Base-by-base conservation (phyloP, 2,797 vertebrate species). In the Anolis apletophallus region DNA sequence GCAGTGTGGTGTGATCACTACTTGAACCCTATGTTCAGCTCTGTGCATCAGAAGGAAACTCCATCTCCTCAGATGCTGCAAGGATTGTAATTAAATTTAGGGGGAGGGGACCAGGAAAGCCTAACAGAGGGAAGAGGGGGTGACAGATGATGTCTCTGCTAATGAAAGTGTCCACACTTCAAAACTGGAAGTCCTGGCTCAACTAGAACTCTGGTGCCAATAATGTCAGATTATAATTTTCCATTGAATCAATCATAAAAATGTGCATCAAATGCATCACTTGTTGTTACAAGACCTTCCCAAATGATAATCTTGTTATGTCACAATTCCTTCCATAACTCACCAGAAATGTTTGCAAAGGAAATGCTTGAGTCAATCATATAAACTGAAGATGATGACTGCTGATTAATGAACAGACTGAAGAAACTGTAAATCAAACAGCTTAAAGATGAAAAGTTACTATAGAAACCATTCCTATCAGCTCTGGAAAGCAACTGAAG, bases 401-500 rank as follows among this genome's bases (percentile, higher is more conserved):
- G 1, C 74, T 84, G 71, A 36, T 90, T 50, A 40, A 0, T 64
- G 86, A 55, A 8, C 84, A 85, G 64, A 57, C 87, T 36, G 61
- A 64, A 88, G 57, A 80, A 91, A 88, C 79, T 88, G 55, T n/a
- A 88, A 84, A 40, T 85, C 36, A 68, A 79, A 59, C 74, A 89
- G 32, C 73, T 85, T 87, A 84, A 91, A 84, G 91, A 85, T 90
- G 68, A 36, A 79, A 0, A 69, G 52, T 78, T 50, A 82, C 71
- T 34, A 86, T 87, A 74, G 82, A 68, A 57, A 88, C 46, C 86
- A 86, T 73, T 93, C 89, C 54, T 88, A n/a, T 54, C 55, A 73
- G 71, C 61, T 79, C 50, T 69, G 61, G 72, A 77, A 83, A 90
- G 77, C 68, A 90, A 83, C 36, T 90, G 81, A 87, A 71, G 32